Evolutionary conservation across 2,797 vertebrate species (phyloP).

Genomic region (Melanotaenia parkinsoni): DNA sequence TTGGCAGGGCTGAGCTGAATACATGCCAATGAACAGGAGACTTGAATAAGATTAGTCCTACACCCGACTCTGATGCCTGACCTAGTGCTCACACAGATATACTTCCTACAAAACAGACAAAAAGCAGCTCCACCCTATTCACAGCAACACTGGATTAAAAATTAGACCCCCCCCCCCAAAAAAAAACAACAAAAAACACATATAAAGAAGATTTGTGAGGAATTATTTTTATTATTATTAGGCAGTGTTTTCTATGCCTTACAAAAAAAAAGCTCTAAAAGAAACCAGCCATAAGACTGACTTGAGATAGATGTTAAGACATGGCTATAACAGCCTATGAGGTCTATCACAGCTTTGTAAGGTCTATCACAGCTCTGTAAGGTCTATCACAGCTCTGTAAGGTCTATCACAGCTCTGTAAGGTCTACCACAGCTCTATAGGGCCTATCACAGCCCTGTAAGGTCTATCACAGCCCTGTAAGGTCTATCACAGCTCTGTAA

Average conservation of each 20-base stretch:
- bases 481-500: no score
- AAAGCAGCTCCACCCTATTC: background rate
- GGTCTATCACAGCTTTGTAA: no score
- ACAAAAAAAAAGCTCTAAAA: background rate
- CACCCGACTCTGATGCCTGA: constrained; percentile 46
- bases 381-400: no score
- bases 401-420: no score
- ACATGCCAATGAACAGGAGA: constrained; percentile 70
- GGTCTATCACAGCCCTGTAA: no score
- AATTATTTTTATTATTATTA: background rate
- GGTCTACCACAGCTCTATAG: no score
- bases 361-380: no score
- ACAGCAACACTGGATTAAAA: background rate
- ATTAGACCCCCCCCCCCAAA: background rate
- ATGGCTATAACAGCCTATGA: background rate
- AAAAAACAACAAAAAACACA: background rate
- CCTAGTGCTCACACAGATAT: constrained; percentile 34
- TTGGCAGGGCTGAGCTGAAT: constrained; percentile 62
- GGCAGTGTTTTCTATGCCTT: background rate
- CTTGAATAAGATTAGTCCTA: constrained; percentile 61
- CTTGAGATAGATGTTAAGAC: background rate
- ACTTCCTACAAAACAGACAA: constrained; percentile 16
- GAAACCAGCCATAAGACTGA: background rate
- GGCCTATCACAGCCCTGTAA: no score
- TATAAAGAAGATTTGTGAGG: background rate